These are phyloP conservation scores for Anodontia alba DNA, from an alignment of 2,888 invertebrate genomes.

Conservation along the genomic window DNA sequence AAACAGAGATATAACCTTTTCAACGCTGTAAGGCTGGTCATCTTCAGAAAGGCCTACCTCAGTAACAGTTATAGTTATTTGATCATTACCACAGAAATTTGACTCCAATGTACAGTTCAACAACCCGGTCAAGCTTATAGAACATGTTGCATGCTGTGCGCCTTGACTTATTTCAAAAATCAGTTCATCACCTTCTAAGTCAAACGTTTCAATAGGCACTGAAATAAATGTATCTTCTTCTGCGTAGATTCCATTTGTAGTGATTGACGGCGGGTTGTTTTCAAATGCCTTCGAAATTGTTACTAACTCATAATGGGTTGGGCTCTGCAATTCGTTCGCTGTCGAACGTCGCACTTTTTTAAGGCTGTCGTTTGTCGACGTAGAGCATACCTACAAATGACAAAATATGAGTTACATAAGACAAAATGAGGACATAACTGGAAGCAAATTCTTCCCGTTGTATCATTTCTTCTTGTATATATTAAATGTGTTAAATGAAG, in stretches of 20 bases:
- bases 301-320: constrained; percentile 24
- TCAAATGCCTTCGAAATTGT: constrained; percentile 32
- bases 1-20: constrained; percentile 24
- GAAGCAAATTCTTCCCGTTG: too few relatives aligned
- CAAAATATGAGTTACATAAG: too few relatives aligned
- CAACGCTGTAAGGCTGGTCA: constrained; percentile 33
- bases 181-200: constrained; percentile 59
- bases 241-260: constrained; percentile 31
- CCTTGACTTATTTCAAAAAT: constrained; percentile 39
- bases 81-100: constrained; percentile 59
- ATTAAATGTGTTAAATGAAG: too few relatives aligned
- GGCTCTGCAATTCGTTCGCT: background rate
- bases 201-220: constrained; percentile 35
- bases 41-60: constrained; percentile 41
- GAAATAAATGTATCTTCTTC: constrained; percentile 32
- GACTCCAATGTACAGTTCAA: constrained; percentile 46
- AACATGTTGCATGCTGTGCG: constrained; percentile 44
- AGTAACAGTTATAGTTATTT: constrained; percentile 46
- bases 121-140: constrained; percentile 44
- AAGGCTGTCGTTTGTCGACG: background rate
- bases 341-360: background rate
- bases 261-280: constrained; percentile 44
- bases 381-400: constrained; percentile 3
- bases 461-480: too few relatives aligned
- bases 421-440: too few relatives aligned